phyloP scores from a whole-genome alignment of 2,888 invertebrate species.

The Aphelenchoides bicaudatus region DNA sequence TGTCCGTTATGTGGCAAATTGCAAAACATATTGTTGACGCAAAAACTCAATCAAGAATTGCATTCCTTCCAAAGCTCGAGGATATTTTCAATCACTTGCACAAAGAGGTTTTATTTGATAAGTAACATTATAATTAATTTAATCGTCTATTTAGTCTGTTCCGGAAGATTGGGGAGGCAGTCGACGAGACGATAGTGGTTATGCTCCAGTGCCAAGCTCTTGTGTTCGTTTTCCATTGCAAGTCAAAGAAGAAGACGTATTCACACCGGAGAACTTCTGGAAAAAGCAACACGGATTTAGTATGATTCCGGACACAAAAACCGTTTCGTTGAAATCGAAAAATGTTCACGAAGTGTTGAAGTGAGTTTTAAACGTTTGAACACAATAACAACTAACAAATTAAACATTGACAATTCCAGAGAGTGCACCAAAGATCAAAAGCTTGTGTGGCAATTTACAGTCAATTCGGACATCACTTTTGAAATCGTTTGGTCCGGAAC shows the following conservation, averaged over 20 bases:
- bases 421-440: slow-evolving; percentile 34
- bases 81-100: slow-evolving; percentile 45
- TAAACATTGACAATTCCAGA: slow-evolving; percentile 29
- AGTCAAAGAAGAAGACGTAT: slow-evolving; percentile 21
- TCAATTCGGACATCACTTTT: slow-evolving; percentile 50
- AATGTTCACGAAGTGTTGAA: slow-evolving; percentile 29
- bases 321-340: slow-evolving; percentile 32
- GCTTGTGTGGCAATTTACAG: slow-evolving; percentile 49
- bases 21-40: slow-evolving; percentile 45
- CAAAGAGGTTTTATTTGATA: slow-evolving; percentile 33
- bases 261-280: slow-evolving; percentile 29
- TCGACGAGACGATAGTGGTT: slow-evolving; percentile 46
- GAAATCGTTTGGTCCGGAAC: slow-evolving; percentile 41
- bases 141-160: slow-evolving; percentile 34
- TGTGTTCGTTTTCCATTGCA: slow-evolving; percentile 24
- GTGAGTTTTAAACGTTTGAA: slow-evolving; percentile 17
- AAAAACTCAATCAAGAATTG: slow-evolving; percentile 42
- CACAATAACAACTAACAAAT: too few species aligned
- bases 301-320: slow-evolving; percentile 27
- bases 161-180: slow-evolving; percentile 49
- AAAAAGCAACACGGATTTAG: slow-evolving; percentile 27
- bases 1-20: slow-evolving; percentile 53
- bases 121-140: neutral
- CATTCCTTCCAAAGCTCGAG: slow-evolving; percentile 42
- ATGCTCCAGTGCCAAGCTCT: slow-evolving; percentile 38